Evolutionary conservation across 2,797 vertebrate genomes (phyloP), one percentile per base, ranked within the genome.

Genomic region (Australoheros facetus): DNA sequence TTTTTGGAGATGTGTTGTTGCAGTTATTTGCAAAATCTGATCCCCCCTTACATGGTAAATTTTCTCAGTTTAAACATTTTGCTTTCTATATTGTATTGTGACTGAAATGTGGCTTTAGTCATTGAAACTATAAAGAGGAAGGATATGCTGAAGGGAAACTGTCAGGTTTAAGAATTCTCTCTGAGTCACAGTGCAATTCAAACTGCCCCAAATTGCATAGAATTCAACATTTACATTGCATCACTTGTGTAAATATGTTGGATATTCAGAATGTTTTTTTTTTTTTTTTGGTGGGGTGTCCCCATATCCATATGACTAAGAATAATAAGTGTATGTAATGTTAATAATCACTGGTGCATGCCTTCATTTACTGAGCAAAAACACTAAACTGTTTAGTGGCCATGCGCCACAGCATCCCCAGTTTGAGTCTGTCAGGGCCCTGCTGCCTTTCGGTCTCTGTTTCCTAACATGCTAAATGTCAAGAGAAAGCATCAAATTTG

Each of bases 91-190:
- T 39, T 4, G 3, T 13, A 39, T 1, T 39, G 16, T 64, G 26
- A 64, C 26, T 45, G 45, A 45, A 64, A 42, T 39, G 11, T 39
- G 39, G 11, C 11, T 13, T 39, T 39, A 37, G 8, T n/a, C n/a
- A 54, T 16, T 1, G 14, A 55, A 17, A 75, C 17, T 16, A 3
- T 80, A 86, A 88, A 80, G 72, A 81, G 88, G 92, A 91, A 93
- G 88, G 77, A 82, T 45, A 26, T 55, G 28, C 32, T 30, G 3
- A 71, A 37, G 39, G 75, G 81, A 77, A 84, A 82, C 51, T 30
- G 51, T 56, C 26, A 42, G 0, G 9, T 42, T 60, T 56, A 1
- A 28, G 78, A 78, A 66, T 37, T 11, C 13, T 37, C n/a, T 56
- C 3, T 59, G 21, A 34, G 53, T 82, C 75, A 83, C 2, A 3